Evolutionary conservation across 2,888 invertebrate genomes (phyloP).

Genomic region (Lithophane leautieri): DNA sequence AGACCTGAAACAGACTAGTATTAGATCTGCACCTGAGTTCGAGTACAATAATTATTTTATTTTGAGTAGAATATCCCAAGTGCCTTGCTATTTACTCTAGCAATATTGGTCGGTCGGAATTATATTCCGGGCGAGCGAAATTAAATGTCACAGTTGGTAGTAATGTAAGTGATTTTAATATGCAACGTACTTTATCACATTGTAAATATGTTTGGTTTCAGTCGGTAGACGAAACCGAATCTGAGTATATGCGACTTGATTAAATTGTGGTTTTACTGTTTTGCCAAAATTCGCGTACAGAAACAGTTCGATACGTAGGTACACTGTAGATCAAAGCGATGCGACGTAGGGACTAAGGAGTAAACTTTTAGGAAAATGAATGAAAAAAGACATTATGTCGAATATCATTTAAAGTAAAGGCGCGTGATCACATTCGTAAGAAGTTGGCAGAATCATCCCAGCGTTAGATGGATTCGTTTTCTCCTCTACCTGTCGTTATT

Average conservation of each 20-base stretch:
- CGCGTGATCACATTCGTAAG: too few relatives aligned
- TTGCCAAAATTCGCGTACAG: slow-evolving; percentile 6
- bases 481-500: too few relatives aligned
- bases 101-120: slow-evolving; percentile 45
- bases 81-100: slow-evolving; percentile 36
- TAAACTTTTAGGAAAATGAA: not conserved
- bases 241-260: slow-evolving; percentile 31
- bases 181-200: slow-evolving; percentile 41
- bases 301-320: not conserved
- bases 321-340: not conserved
- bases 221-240: slow-evolving; percentile 34
- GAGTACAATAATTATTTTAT: slow-evolving; percentile 44
- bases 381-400: not conserved
- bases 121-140: slow-evolving; percentile 37
- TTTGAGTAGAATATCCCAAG: slow-evolving; percentile 37
- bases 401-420: too few relatives aligned
- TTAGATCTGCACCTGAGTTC: slow-evolving; percentile 50
- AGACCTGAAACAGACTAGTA: slow-evolving; percentile 28
- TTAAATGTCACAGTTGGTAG: slow-evolving; percentile 56
- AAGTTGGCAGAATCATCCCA: too few relatives aligned
- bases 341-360: too few relatives aligned
- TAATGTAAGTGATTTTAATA: slow-evolving; percentile 59
- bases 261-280: slow-evolving; percentile 34
- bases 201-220: slow-evolving; percentile 54
- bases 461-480: too few relatives aligned